These are phyloP conservation scores for Rhizomys pruinosus DNA, from an alignment of 2,113 vertebrate genomes.

Conservation along the genomic window DNA sequence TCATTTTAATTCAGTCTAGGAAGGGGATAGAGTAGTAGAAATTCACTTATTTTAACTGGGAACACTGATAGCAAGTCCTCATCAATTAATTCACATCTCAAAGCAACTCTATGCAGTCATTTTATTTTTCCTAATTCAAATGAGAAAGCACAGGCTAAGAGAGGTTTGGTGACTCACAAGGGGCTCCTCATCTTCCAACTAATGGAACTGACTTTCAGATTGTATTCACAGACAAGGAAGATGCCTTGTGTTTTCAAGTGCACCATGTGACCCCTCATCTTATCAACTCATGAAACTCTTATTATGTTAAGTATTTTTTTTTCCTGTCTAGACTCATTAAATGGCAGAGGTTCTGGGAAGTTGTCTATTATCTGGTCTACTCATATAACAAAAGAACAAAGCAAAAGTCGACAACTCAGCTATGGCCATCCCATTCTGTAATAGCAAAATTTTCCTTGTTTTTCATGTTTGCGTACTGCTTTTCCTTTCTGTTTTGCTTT, in stretches of 20 bases:
- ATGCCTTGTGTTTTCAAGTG: background rate
- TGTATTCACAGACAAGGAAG: background rate
- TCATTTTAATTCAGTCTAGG: background rate
- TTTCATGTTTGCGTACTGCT: background rate
- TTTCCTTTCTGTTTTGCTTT: background rate
- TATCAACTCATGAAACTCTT: background rate
- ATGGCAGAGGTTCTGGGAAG: background rate
- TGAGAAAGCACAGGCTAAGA: background rate
- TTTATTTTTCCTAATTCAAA: background rate
- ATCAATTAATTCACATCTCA: background rate
- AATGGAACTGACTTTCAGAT: background rate
- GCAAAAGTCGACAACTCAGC: background rate
- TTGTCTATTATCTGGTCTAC: background rate
- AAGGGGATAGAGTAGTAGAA: background rate
- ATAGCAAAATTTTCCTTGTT: background rate
- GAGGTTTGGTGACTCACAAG: background rate
- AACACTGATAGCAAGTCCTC: background rate
- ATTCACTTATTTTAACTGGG: background rate
- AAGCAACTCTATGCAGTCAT: background rate
- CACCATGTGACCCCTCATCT: background rate
- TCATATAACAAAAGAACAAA: background rate
- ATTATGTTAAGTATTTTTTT: background rate
- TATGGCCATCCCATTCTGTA: background rate
- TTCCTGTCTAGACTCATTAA: background rate
- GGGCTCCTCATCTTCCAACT: background rate